Percentiles rank a stretch among this genome's conserved stretches.
Evolutionary conservation across 2,113 vertebrate species (phyloP).

Genomic region (Charina bottae): DNA sequence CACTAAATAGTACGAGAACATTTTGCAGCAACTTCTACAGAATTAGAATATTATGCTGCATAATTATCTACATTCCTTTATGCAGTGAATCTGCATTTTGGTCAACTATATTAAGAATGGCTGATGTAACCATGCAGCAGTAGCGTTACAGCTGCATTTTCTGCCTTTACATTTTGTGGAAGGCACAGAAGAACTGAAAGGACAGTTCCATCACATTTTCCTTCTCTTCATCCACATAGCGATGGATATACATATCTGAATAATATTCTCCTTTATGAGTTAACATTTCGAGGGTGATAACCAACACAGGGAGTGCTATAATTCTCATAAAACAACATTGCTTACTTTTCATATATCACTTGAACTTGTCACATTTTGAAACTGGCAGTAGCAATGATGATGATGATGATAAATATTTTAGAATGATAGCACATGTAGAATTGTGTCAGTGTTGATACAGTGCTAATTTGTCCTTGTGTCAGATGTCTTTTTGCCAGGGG

Average conservation of each 20-base stretch:
- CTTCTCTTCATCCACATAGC: conserved; percentile 36
- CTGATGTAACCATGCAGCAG: background rate
- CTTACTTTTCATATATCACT: conserved; percentile 69
- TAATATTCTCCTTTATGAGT: conserved; percentile 46
- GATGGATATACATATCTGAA: conserved; percentile 49
- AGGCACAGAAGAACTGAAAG: conserved; percentile 36
- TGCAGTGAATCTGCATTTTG: background rate
- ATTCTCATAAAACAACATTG: conserved; percentile 58
- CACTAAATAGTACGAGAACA: conserved; percentile 7
- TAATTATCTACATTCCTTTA: conserved; percentile 7
- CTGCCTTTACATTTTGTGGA: conserved; percentile 12
- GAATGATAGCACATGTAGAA: conserved; percentile 63
- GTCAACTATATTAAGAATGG: conserved; percentile 18
- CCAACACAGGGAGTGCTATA: conserved; percentile 1
- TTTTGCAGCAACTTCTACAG: background rate
- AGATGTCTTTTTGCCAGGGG: conserved; percentile 31
- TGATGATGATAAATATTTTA: conserved; percentile 50
- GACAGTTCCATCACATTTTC: background rate
- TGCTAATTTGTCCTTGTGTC: conserved; percentile 42
- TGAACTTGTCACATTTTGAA: conserved; percentile 59
- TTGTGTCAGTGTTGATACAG: conserved; percentile 52
- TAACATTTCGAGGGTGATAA: conserved; percentile 45
- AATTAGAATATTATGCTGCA: background rate
- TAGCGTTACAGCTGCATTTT: conserved; percentile 14
- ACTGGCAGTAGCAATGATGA: conserved; percentile 71